A percentile compares a stretch with the other conserved stretches of the same genome.
Conservation (phyloP, 1,140 invertebrate genomes). For the Atta colombica region DNA sequence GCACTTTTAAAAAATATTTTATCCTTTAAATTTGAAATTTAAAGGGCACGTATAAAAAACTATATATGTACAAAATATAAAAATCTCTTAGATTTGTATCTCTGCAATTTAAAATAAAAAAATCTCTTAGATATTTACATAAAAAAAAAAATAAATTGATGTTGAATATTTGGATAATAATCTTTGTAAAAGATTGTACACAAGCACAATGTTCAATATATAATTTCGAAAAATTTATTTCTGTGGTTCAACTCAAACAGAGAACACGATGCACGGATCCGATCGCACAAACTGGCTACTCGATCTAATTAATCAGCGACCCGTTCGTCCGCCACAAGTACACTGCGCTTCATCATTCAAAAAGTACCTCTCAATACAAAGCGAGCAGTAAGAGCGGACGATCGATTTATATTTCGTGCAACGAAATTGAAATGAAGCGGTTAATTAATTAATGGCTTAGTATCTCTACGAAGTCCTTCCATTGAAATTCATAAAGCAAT, state of each 20-base stretch:
- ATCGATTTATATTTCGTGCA: slow-evolving; percentile 56
- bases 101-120: neutral
- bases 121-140: neutral
- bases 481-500: slow-evolving; percentile 30
- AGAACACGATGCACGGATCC: slow-evolving; percentile 59
- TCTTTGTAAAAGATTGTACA: neutral
- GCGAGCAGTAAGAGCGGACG: slow-evolving; percentile 64
- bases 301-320: slow-evolving; percentile 84
- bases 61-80: too few species aligned
- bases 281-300: slow-evolving; percentile 72
- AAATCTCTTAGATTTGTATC: neutral
- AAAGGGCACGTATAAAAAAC: neutral
- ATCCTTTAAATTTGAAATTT: neutral
- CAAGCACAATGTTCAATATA: neutral
- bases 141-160: neutral
- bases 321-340: slow-evolving; percentile 75
- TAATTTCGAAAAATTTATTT: slow-evolving; percentile 36
- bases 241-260: slow-evolving; percentile 19
- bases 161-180: neutral
- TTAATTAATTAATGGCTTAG: slow-evolving; percentile 57
- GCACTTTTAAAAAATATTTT: neutral
- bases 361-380: slow-evolving; percentile 76
- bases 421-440: slow-evolving; percentile 53
- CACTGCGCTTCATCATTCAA: slow-evolving; percentile 74
- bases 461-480: neutral